Evolutionary conservation across 2,888 invertebrate genomes (phyloP).

Genomic region (Leptogaster cylindrica): DNA sequence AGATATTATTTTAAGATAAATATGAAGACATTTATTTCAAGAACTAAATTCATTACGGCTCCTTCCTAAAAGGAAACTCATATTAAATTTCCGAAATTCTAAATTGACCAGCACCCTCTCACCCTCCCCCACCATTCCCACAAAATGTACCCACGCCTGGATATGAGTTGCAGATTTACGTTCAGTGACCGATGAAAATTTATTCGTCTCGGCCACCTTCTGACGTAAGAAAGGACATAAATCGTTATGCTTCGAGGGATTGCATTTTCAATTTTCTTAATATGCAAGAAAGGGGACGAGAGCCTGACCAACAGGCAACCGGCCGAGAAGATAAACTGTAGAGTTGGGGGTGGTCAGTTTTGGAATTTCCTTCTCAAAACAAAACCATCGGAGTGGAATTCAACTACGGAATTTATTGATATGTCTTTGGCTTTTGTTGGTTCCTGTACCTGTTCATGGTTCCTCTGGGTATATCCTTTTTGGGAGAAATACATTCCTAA

Average conservation of each 20-base stretch:
- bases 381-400: slow-evolving; percentile 22
- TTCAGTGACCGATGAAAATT: slow-evolving; percentile 37
- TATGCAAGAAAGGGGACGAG: slow-evolving; percentile 26
- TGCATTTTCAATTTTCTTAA: slow-evolving; percentile 38
- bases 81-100: slow-evolving; percentile 48
- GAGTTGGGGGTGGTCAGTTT: slow-evolving; percentile 28
- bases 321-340: slow-evolving; percentile 9
- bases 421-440: slow-evolving; percentile 30
- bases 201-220: slow-evolving; percentile 47
- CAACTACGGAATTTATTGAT: slow-evolving; percentile 34
- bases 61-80: slow-evolving; percentile 45
- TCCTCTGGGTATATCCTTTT: background rate
- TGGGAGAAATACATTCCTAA: too few relatives aligned
- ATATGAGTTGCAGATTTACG: too few relatives aligned
- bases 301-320: background rate
- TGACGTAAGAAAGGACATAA: slow-evolving; percentile 47
- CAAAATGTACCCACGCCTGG: too few relatives aligned
- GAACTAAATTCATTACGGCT: slow-evolving; percentile 37
- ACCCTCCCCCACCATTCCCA: background rate
- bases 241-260: slow-evolving; percentile 38
- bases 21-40: slow-evolving; percentile 47
- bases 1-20: slow-evolving; percentile 45
- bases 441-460: slow-evolving; percentile 19
- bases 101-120: slow-evolving; percentile 42
- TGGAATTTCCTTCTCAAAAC: slow-evolving; percentile 39